A percentile compares a stretch with the other conserved stretches of the same genome.
Conservation (phyloP, 2,113 vertebrate species). For the Varanus komodoensis region DNA sequence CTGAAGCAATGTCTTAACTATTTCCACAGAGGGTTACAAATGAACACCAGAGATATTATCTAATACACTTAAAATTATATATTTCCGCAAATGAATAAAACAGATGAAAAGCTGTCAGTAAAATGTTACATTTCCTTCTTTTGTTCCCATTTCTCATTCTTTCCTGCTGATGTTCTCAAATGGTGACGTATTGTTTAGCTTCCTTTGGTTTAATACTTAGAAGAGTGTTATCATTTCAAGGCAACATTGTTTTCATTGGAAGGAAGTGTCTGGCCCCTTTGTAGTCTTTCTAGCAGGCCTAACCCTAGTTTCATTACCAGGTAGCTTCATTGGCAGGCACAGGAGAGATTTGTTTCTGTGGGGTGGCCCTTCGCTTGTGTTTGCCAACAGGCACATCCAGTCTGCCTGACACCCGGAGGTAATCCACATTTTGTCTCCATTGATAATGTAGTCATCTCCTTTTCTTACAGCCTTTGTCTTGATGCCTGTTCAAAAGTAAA, state of each 20-base stretch:
- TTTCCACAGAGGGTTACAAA: conserved; percentile 35
- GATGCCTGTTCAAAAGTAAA: conserved; percentile 76
- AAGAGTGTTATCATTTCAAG: background rate
- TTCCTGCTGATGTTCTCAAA: background rate
- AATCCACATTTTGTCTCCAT: conserved; percentile 87
- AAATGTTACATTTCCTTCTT: conserved; percentile 31
- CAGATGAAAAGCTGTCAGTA: background rate
- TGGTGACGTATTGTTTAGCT: background rate
- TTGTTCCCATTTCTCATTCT: background rate
- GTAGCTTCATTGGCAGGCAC: conserved; percentile 84
- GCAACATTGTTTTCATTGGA: background rate
- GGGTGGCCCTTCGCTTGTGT: conserved; percentile 77
- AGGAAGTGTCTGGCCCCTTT: background rate
- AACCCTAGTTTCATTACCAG: conserved; percentile 71
- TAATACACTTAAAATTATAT: background rate
- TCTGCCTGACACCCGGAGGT: conserved; percentile 82
- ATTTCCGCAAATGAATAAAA: background rate
- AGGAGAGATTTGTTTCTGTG: conserved; percentile 88
- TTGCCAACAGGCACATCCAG: conserved; percentile 86
- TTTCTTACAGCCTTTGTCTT: conserved; percentile 82
- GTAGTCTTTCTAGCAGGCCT: background rate
- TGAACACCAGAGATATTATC: background rate
- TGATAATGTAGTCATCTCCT: conserved; percentile 82
- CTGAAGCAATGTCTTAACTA: conserved; percentile 11
- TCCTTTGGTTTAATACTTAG: background rate